Evolutionary conservation across 2,797 vertebrate genomes (phyloP).

Genomic region (Cercopithecus hamlyni): DNA sequence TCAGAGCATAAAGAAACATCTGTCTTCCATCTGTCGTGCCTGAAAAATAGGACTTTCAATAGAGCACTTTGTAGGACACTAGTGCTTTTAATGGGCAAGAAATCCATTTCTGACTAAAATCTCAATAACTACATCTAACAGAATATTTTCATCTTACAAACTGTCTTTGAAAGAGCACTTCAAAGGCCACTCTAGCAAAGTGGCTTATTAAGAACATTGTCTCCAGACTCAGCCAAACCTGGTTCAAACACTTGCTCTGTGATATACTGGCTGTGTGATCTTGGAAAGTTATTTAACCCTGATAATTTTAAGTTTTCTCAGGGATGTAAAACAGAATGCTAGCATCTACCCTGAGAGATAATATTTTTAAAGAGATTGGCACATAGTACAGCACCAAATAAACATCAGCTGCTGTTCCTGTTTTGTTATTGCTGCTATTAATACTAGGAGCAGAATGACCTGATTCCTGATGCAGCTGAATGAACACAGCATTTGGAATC

Average conservation of each 20-base stretch:
- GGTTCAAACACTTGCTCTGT: not conserved
- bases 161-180: slow-evolving; percentile 43
- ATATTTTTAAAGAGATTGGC: not conserved
- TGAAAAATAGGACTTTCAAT: slow-evolving; percentile 56
- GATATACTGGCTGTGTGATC: not conserved
- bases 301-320: not conserved
- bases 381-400: not conserved
- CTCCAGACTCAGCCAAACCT: not conserved
- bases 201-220: slow-evolving; percentile 1
- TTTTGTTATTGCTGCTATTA: not conserved
- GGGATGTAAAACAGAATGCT: not conserved
- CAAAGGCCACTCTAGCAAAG: not conserved
- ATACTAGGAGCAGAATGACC: not conserved
- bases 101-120: slow-evolving; percentile 51
- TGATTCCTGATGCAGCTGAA: not conserved
- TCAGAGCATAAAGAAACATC: slow-evolving; percentile 74
- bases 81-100: slow-evolving; percentile 59
- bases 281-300: not conserved
- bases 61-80: slow-evolving; percentile 11
- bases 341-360: not conserved
- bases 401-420: not conserved
- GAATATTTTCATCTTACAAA: slow-evolving; percentile 42
- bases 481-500: not conserved
- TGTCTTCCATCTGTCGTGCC: slow-evolving; percentile 60
- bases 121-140: slow-evolving; percentile 23